These are phyloP conservation scores for Lampropteryx suffumata DNA, from an alignment of 2,888 invertebrate species.

Conservation along the genomic window DNA sequence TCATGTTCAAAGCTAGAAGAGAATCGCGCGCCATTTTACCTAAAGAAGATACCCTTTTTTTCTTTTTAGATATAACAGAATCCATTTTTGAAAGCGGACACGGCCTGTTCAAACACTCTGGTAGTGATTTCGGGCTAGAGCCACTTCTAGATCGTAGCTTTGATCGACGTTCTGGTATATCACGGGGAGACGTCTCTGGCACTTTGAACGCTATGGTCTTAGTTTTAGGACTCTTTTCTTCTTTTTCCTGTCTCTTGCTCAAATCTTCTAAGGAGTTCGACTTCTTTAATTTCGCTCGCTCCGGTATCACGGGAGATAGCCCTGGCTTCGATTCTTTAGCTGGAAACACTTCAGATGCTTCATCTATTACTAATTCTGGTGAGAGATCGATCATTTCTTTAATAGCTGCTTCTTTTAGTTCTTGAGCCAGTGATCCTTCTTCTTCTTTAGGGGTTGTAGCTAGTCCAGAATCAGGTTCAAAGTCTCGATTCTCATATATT, in stretches of 20 bases:
- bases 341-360: slow-evolving; percentile 57
- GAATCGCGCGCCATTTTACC: slow-evolving; percentile 78
- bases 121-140: slow-evolving; percentile 75
- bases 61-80: slow-evolving; percentile 58
- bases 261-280: slow-evolving; percentile 70
- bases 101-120: slow-evolving; percentile 69
- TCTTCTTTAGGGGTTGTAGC: slow-evolving; percentile 36
- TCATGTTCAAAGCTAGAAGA: slow-evolving; percentile 72
- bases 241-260: slow-evolving; percentile 43
- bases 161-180: slow-evolving; percentile 65
- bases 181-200: slow-evolving; percentile 68
- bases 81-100: slow-evolving; percentile 66
- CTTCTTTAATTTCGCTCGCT: slow-evolving; percentile 69
- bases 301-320: slow-evolving; percentile 64
- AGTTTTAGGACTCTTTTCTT: slow-evolving; percentile 57
- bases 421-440: slow-evolving; percentile 61
- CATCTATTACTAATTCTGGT: slow-evolving; percentile 70
- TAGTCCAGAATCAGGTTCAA: slow-evolving; percentile 40
- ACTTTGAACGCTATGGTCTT: slow-evolving; percentile 72
- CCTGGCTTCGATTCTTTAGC: slow-evolving; percentile 55
- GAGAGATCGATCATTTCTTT: slow-evolving; percentile 70
- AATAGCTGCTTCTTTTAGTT: slow-evolving; percentile 65
- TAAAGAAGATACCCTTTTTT: slow-evolving; percentile 69
- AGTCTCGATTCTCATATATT: slow-evolving; percentile 61
- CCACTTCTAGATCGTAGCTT: slow-evolving; percentile 66